Evolutionary conservation across 2,113 vertebrate genomes (phyloP).

Genomic region (Aix galericulata): DNA sequence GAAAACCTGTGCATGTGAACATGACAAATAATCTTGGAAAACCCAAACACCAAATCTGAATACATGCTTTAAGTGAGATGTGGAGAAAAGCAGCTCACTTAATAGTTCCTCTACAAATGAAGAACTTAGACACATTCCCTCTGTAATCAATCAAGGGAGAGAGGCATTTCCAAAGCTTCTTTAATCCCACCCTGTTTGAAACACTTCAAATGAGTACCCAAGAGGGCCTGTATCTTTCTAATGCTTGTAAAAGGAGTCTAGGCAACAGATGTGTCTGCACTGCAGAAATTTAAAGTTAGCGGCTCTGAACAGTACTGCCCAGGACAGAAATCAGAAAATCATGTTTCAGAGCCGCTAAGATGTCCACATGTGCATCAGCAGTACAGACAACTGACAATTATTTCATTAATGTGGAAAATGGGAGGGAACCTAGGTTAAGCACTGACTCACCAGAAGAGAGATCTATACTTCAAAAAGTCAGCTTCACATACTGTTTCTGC

Average conservation of each 20-base stretch:
- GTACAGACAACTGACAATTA: not conserved
- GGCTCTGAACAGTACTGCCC: not conserved
- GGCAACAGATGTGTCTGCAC: not conserved
- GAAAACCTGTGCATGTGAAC: not conserved
- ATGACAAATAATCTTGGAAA: not conserved
- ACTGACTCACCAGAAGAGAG: not conserved
- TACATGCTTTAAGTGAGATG: not conserved
- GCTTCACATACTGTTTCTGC: not conserved
- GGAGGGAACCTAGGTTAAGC: not conserved
- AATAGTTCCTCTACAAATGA: not conserved
- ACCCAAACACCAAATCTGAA: accelerated
- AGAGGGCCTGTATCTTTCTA: not conserved
- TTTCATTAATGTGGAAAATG: not conserved
- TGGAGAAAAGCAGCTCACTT: not conserved
- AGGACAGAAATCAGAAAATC: not conserved
- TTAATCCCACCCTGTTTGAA: not conserved
- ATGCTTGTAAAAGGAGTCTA: accelerated
- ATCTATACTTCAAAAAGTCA: not conserved
- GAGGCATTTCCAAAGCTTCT: not conserved
- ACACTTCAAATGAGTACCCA: not conserved
- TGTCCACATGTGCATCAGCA: not conserved
- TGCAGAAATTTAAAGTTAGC: not conserved
- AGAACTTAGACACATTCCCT: not conserved
- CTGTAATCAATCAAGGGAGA: not conserved
- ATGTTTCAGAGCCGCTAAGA: not conserved